These are phyloP conservation scores for Amphipoea lucens DNA, from an alignment of 2,888 invertebrate species.

Conservation along the genomic window DNA sequence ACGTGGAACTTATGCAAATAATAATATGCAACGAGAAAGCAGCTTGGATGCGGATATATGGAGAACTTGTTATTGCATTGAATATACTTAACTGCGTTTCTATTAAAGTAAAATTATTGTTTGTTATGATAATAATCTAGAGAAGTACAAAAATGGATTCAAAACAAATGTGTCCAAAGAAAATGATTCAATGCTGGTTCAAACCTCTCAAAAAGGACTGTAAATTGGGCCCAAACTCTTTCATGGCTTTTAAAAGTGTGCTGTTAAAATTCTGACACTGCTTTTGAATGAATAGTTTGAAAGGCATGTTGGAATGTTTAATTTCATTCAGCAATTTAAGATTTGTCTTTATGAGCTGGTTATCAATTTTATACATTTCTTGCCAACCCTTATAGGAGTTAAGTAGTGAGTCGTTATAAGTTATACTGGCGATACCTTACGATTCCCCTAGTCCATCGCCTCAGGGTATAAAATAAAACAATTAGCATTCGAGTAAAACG, in stretches of 20 bases:
- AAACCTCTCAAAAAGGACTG: background rate
- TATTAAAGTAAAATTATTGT: background rate
- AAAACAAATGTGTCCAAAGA: background rate
- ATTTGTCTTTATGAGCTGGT: background rate
- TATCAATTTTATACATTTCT: background rate
- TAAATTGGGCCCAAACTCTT: background rate
- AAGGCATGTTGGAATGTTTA: background rate
- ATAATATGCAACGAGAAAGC: background rate
- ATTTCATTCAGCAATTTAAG: background rate
- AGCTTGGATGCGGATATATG: background rate
- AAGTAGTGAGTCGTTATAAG: background rate
- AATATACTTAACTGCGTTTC: background rate
- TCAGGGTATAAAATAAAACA: conserved; percentile 5
- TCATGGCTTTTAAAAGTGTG: background rate
- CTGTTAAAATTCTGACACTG: no score
- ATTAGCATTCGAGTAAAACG: background rate
- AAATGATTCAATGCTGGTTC: background rate
- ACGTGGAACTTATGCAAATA: background rate
- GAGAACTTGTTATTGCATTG: background rate
- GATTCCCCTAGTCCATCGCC: no score
- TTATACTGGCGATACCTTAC: background rate
- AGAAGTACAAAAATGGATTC: background rate
- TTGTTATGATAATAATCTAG: background rate
- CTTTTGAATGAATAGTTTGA: background rate
- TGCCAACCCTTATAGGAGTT: background rate